A percentile compares a stretch with the other conserved stretches of the same genome.
Conservation (phyloP, 2,888 invertebrate genomes). For the Rotaria sp. region DNA sequence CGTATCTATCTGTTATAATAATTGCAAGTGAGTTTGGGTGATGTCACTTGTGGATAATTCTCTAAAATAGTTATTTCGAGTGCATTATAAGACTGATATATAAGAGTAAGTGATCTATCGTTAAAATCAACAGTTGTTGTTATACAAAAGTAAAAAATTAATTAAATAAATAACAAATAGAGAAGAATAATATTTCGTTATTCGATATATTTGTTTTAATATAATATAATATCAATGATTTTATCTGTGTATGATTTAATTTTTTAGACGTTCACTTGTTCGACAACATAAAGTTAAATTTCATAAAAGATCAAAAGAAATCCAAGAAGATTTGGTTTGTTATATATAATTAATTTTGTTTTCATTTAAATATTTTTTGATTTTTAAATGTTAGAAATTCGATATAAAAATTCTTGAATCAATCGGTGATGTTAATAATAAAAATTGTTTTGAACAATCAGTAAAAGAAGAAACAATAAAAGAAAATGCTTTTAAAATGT, state of each 20-base stretch:
- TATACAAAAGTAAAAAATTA: too few species aligned
- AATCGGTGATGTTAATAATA: conserved; percentile 48
- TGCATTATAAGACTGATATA: too few species aligned
- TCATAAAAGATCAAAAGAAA: conserved; percentile 49
- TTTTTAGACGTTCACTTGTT: conserved; percentile 49
- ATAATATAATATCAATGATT: too few species aligned
- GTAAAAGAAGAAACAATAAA: conserved; percentile 48
- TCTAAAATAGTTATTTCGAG: too few species aligned
- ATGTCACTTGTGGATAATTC: too few species aligned
- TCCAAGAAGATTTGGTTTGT: conserved; percentile 47
- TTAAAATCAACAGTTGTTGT: too few species aligned
- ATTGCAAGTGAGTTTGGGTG: too few species aligned
- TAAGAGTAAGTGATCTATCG: too few species aligned
- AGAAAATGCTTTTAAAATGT: conserved; percentile 54
- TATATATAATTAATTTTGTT: not conserved
- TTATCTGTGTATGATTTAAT: not conserved
- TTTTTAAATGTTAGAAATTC: conserved; percentile 45
- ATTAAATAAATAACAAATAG: too few species aligned
- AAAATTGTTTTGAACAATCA: conserved; percentile 46
- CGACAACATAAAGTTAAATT: conserved; percentile 54
- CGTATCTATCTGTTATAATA: too few species aligned
- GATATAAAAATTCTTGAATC: conserved; percentile 49
- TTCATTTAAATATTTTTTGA: not conserved
- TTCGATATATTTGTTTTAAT: too few species aligned
- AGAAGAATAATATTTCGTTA: too few species aligned